Conservation (phyloP, 2,113 vertebrate genomes). For the Serilophus lunatus region DNA sequence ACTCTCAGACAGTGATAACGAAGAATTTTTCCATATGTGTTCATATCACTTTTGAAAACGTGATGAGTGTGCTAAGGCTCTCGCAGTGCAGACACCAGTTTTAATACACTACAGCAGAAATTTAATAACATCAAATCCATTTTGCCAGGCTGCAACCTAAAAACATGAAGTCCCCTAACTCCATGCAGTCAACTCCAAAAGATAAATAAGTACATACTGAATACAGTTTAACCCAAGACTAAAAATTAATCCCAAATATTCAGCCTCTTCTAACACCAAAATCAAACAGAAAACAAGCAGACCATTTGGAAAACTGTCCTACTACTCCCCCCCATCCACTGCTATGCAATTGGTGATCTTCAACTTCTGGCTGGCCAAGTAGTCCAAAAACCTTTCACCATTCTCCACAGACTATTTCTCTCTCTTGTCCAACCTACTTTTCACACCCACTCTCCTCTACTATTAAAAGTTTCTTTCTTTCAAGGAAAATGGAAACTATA, state of each 20-base stretch:
- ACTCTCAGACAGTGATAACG: not conserved
- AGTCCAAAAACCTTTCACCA: not conserved
- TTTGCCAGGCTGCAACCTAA: not conserved
- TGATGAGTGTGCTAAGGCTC: not conserved
- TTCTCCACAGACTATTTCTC: not conserved
- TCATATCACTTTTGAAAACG: not conserved
- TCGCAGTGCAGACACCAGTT: not conserved
- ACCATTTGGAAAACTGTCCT: not conserved
- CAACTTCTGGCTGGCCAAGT: not conserved
- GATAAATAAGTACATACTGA: fast-evolving
- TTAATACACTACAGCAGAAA: not conserved
- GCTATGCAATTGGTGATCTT: not conserved
- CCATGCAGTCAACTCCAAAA: not conserved
- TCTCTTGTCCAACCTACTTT: not conserved
- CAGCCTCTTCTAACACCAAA: not conserved
- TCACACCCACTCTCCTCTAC: too few relatives aligned
- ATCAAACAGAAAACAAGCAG: not conserved
- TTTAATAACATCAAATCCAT: not conserved
- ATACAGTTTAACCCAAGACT: not conserved
- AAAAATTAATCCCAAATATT: not conserved
- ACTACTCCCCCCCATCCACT: not conserved
- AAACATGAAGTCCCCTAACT: not conserved
- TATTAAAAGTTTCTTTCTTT: not conserved
- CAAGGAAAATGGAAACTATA: not conserved
- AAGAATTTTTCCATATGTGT: not conserved